Conservation (phyloP, 2,113 vertebrate species). For the Catagonus wagneri region DNA sequence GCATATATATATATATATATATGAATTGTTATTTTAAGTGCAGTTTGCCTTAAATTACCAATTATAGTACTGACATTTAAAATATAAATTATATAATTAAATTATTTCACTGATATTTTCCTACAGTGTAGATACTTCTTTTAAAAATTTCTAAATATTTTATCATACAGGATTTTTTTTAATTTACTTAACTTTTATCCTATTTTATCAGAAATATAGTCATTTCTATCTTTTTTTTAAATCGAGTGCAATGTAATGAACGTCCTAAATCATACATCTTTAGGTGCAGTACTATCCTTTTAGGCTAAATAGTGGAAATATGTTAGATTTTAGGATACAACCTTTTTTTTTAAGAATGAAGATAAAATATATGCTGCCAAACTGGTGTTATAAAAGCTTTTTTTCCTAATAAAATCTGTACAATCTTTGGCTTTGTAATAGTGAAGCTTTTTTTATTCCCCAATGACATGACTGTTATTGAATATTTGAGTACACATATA, state of each 20-base stretch:
- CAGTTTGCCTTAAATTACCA: neutral
- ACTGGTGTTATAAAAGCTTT: neutral
- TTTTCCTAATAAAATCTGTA: neutral
- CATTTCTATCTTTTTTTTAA: neutral
- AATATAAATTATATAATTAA: neutral
- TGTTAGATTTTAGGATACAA: neutral
- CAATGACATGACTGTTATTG: neutral
- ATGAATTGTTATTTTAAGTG: neutral
- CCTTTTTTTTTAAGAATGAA: neutral
- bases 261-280: neutral
- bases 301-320: neutral
- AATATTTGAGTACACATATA: neutral
- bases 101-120: neutral
- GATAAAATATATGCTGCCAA: neutral
- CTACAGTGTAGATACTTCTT: neutral
- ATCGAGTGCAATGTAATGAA: neutral
- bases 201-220: neutral
- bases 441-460: neutral
- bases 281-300: neutral
- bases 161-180: neutral
- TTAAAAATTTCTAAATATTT: neutral
- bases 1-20: neutral
- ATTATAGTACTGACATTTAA: neutral
- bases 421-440: neutral
- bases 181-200: neutral